Base-by-base conservation (phyloP, 2,888 invertebrate genomes). In the Papilio gigon region DNA sequence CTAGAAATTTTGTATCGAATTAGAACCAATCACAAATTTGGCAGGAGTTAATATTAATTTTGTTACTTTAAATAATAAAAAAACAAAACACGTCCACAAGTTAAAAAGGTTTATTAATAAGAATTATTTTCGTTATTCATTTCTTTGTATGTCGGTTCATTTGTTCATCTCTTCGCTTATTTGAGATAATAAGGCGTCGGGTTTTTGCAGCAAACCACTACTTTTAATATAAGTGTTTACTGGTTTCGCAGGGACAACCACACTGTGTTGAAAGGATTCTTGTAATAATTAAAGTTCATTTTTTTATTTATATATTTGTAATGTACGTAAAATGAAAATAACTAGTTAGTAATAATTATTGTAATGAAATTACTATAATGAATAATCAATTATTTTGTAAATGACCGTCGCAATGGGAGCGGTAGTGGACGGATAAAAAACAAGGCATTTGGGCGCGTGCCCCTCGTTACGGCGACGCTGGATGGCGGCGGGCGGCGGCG, bases 381-480 rank as follows among this genome's bases (percentile, higher is more conserved):
- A 30, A 44, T 68, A 47, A 64, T 68, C 37, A 47, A 64, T 59
- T 50, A 67, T 63, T 68, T 59, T 63, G 62, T 67, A 60, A 70
- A 66, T 68, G 2, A 37, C 30, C 33, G 33, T 47, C 22, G 79
- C 78, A 74, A 73, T 67, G 76, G 35, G 61, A 70, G 75, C 75
- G 74, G 74, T 74, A 78, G 75, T 74, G 80, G 77, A 75, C 79
- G 81, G 80, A 81, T 84, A 80, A 84, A 85, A 83, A 81, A 83
- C 82, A 82, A 65, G 82, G 81, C 74, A 80, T 80, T 80, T 76
- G 83, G 84, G 84, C 80, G 85, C 84, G 84, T 85, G 84, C 84
- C 84, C 87, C 88, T 88, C 87, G 88, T 86, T 87, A 88, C 84
- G 85, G 84, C 79, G 85, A 84, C 84, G 3, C 17, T 42, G 42